Evolutionary conservation across 1,140 invertebrate species (phyloP), one percentile per base, ranked within the genome.

Genomic region (Drosophila nasuta): DNA sequence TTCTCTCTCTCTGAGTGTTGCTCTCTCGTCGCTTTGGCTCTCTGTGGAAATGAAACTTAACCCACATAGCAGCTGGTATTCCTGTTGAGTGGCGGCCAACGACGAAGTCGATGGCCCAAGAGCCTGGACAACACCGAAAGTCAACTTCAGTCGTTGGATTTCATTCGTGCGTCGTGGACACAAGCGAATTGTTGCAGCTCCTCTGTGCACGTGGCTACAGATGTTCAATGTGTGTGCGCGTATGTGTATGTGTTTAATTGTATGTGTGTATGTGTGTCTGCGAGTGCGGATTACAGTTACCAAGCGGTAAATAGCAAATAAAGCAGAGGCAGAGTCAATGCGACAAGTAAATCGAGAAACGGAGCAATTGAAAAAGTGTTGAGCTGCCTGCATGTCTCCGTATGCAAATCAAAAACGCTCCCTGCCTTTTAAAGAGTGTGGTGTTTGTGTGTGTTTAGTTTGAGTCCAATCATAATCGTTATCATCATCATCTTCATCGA

Each of bases 81-180:
- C 41, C 51, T 58, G 33, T 20, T 57, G 45, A 49, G 17, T 59
- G 41, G 41, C 5, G 15, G 41, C 52, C 30, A 64, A 17, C 59
- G 74, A 49, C 41, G 25, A 75, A 66, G 17, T 56, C 30, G 43
- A 59, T 35, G 69, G 66, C 17, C 43, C 77, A 74, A 80, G 20
- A 69, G 56, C 67, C 54, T 71, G 75, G 78, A 69, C 81, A 54
- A 10, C 62, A 15, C 52, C 54, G 75, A 90, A 71, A 25, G 28
- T 52, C 51, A 56, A 48, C 69, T 89, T 89, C 65, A 89, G 87
- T 89, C 87, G 85, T 91, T 91, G 85, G 85, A 89, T 85, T 91
- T 79, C 87, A 90, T 77, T 91, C 85, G 85, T 76, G 82, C 86
- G 87, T 68, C 87, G 82, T 87, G 82, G 86, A 75, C 83, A 89